Percentiles rank a stretch among this genome's conserved stretches.
phyloP scores from a whole-genome alignment of 2,797 vertebrate species.

The Myotis findleyi region DNA sequence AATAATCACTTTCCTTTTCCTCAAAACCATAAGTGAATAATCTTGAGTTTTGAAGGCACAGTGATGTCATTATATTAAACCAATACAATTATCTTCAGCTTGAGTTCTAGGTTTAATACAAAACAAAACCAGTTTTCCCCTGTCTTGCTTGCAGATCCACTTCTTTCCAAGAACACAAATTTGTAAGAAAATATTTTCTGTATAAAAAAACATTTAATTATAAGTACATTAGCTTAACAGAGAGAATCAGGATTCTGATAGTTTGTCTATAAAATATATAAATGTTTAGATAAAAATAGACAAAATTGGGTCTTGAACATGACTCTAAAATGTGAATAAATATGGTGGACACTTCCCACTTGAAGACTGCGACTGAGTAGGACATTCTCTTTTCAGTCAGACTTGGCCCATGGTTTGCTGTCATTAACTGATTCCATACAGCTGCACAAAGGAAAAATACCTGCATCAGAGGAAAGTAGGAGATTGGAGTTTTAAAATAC shows the following conservation, averaged over 20 bases:
- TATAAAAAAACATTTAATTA: background rate
- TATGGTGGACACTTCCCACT: background rate
- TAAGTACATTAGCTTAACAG: background rate
- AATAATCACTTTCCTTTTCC: background rate
- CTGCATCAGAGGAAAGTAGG: background rate
- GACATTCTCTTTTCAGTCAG: background rate
- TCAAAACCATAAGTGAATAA: background rate
- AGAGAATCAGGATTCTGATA: background rate
- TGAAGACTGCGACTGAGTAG: background rate
- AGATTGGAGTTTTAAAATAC: background rate
- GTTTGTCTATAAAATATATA: background rate
- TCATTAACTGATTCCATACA: background rate
- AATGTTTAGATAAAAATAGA: background rate
- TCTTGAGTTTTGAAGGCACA: background rate
- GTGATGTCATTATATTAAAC: background rate
- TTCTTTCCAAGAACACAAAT: slow-evolving; percentile 38
- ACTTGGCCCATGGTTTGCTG: background rate
- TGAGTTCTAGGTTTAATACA: background rate
- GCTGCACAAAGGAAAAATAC: background rate
- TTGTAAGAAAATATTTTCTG: slow-evolving; percentile 18
- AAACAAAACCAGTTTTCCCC: background rate
- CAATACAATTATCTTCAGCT: background rate
- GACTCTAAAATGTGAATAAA: background rate
- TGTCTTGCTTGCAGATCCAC: background rate
- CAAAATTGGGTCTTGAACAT: background rate